Evolutionary conservation across 2,113 vertebrate species (phyloP), one percentile per base, ranked within the genome.

Genomic region (Aythya baeri): DNA sequence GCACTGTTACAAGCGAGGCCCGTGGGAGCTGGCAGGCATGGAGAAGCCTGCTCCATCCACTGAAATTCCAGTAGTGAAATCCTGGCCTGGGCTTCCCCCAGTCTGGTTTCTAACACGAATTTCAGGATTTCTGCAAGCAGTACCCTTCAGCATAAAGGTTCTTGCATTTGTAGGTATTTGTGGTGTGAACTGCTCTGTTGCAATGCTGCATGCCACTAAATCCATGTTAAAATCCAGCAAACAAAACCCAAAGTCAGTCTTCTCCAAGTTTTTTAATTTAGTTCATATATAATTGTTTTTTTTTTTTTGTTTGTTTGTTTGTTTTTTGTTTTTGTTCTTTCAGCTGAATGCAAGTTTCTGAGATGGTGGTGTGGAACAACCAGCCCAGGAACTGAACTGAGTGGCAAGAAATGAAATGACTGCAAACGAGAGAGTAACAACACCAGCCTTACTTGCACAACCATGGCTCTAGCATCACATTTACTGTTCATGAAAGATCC

Each of bases 271-370:
- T 72, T 32, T 50, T 31, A 67, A 43, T 76, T 87, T 21, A 59
- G 13, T 38, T 54, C 0, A 11, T 9, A 8, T 4, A 16, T 8
- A 17, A 15, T 8, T 32, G 3, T 8, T 32, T 41, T 76, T 2
- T 6, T 11, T 41, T 76, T 2, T 5, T 11, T 49, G 4, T 31
- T 8, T 8, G 44, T 44, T 49, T 49, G 46, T 11, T 49, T 49
- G 41, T 17, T 41, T 81, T 6, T 32, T 41, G 38, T 41, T 41
- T 41, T 41, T 41, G 36, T 14, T 22, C 59, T 75, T 87, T 78
- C 43, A 50, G 70, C 70, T 72, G 70, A 91, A 55, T 12, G 41
- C 18, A 68, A 55, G 49, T 78, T 86, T 62, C 20, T 20, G 36
- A 66, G 71, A 36, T 54, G 32, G 17, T 8, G 31, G 0, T n/a